Percentiles rank a stretch among this genome's conserved stretches.
These are phyloP conservation scores for Zaprionus gabonicus DNA, from an alignment of 1,140 invertebrate species.

Conservation along the genomic window DNA sequence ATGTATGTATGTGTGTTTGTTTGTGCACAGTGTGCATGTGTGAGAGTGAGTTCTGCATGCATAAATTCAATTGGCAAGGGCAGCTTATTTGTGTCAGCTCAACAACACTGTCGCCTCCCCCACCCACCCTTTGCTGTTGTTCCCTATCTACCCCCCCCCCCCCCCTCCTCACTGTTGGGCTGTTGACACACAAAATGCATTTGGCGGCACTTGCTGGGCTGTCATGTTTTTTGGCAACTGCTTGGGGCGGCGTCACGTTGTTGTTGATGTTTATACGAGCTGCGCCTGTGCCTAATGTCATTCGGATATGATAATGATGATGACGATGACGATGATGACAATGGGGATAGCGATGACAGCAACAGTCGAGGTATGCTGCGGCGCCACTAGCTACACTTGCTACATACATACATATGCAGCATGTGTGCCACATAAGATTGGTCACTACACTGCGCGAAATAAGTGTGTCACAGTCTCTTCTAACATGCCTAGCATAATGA, in stretches of 20 bases:
- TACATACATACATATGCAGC: background rate
- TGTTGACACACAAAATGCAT: constrained; percentile 38
- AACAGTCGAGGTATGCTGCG: background rate
- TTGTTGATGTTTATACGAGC: constrained; percentile 46
- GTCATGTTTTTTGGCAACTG: constrained; percentile 39
- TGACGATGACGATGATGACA: constrained; percentile 8
- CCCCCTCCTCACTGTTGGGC: background rate
- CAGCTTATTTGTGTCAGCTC: constrained; percentile 26
- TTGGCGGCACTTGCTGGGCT: constrained; percentile 24
- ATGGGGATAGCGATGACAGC: constrained; percentile 8
- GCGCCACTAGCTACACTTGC: constrained; percentile 15
- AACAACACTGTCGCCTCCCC: constrained; percentile 6
- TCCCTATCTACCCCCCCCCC: background rate
- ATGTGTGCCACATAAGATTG: constrained; percentile 12
- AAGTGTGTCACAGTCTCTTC: background rate
- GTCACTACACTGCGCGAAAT: background rate
- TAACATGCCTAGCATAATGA: too few species aligned
- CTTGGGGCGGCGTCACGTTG: background rate
- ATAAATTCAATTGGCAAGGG: constrained; percentile 41
- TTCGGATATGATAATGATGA: constrained; percentile 38
- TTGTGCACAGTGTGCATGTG: background rate
- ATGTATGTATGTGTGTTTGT: background rate
- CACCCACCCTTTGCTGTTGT: background rate
- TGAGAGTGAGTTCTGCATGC: background rate
- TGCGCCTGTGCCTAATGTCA: constrained; percentile 38